Conservation (phyloP, 2,888 invertebrate genomes). For the Caenorhabditis uteleia region DNA sequence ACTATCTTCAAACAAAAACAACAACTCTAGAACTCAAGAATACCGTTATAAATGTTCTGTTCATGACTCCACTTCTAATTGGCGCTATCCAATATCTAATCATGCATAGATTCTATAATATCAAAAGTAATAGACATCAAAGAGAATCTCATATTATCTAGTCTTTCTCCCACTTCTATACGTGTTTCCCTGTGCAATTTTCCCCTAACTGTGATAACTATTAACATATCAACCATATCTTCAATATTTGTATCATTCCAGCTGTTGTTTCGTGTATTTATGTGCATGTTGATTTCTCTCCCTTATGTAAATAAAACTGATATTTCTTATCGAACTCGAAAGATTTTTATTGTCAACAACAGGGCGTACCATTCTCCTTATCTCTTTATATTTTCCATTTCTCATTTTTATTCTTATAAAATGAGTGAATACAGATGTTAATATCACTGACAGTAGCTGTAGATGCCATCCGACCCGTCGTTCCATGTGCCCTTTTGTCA, state of each 20-base stretch:
- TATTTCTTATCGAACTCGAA: too few species aligned
- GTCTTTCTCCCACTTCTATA: neutral
- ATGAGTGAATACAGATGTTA: constrained; percentile 22
- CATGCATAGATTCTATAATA: constrained; percentile 50
- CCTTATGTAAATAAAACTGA: too few species aligned
- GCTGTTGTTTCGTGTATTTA: too few species aligned
- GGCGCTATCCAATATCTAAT: constrained; percentile 56
- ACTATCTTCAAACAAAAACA: constrained; percentile 39
- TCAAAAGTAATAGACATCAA: neutral
- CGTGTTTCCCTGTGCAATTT: too few species aligned
- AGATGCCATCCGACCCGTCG: constrained; percentile 30
- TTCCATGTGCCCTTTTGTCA: constrained; percentile 53
- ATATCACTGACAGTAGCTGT: constrained; percentile 32
- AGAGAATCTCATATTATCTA: neutral
- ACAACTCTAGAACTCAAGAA: constrained; percentile 34
- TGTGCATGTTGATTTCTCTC: too few species aligned
- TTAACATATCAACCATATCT: too few species aligned
- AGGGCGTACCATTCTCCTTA: neutral
- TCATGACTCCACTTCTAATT: constrained; percentile 58
- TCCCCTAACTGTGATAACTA: too few species aligned
- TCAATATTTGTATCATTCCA: too few species aligned
- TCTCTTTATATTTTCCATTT: neutral
- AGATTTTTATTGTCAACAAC: too few species aligned
- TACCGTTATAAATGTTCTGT: constrained; percentile 55
- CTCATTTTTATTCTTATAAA: neutral